A percentile compares a stretch with the other conserved stretches of the same genome.
Conservation (phyloP, 2,888 invertebrate species). For the Selenia dentaria region DNA sequence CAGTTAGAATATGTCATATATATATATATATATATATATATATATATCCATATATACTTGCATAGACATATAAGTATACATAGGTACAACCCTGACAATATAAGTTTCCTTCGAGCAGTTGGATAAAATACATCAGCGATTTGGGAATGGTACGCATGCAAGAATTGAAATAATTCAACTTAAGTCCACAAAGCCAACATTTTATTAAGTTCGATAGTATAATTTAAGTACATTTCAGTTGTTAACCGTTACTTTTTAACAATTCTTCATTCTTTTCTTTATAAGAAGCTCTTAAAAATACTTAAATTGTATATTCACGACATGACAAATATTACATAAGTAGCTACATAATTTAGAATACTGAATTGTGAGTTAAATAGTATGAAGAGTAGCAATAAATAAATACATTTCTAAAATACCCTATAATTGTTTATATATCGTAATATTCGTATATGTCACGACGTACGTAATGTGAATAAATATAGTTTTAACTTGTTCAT, state of each 20-base stretch:
- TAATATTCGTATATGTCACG: no score
- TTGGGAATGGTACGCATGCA: no score
- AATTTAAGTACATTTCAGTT: conserved; percentile 55
- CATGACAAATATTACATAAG: conserved; percentile 25
- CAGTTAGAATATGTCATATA: no score
- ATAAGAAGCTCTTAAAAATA: conserved; percentile 50
- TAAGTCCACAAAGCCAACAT: conserved; percentile 60
- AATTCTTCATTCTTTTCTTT: conserved; percentile 49
- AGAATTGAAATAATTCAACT: conserved; percentile 31
- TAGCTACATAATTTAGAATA: conserved; percentile 13
- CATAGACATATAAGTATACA: no score
- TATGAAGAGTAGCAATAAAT: conserved; percentile 70
- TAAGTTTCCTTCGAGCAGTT: no score
- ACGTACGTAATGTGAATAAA: no score
- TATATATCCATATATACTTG: no score
- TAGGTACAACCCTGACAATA: no score
- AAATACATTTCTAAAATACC: conserved; percentile 73
- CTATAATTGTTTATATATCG: no score
- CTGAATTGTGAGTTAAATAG: conserved; percentile 48
- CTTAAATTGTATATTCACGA: conserved; percentile 20
- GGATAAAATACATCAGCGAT: no score
- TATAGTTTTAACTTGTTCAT: no score
- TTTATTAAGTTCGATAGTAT: conserved; percentile 53
- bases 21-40: no score
- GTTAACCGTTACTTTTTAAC: conserved; percentile 42